Conservation (phyloP, 1,140 invertebrate genomes). For the Hormaphis cornu region DNA sequence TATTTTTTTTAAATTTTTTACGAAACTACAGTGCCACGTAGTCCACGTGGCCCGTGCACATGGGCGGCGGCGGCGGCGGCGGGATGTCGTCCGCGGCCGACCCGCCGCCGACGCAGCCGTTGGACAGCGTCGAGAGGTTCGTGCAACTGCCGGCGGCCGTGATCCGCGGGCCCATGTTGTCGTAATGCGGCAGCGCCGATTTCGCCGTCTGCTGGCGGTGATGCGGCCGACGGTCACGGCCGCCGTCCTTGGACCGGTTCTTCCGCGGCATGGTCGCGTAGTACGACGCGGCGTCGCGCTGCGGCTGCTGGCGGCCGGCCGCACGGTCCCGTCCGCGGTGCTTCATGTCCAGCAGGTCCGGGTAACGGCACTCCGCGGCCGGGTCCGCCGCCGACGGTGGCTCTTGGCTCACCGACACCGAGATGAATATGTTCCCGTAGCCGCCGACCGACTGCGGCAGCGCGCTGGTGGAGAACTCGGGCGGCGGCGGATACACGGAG, state of each 20-base stretch:
- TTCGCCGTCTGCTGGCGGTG: slow-evolving; percentile 31
- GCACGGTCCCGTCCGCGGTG: slow-evolving; percentile 42
- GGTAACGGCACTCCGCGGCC: slow-evolving; percentile 46
- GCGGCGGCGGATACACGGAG: slow-evolving; percentile 52
- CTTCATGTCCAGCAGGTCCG: slow-evolving; percentile 64
- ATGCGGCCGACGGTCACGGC: background rate
- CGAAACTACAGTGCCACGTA: slow-evolving; percentile 38
- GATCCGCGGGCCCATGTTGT: slow-evolving; percentile 79
- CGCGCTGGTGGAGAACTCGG: slow-evolving; percentile 55
- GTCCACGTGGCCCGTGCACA: slow-evolving; percentile 43
- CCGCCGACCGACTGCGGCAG: slow-evolving; percentile 48
- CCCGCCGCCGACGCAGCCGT: background rate
- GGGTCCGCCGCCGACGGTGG: no score
- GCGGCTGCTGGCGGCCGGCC: slow-evolving; percentile 33
- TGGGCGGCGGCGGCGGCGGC: slow-evolving; percentile 47
- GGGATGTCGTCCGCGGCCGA: slow-evolving; percentile 41
- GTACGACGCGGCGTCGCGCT: slow-evolving; percentile 41
- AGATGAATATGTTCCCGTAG: slow-evolving; percentile 65
- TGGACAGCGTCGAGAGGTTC: slow-evolving; percentile 61
- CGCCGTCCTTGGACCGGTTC: slow-evolving; percentile 25
- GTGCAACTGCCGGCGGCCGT: slow-evolving; percentile 75
- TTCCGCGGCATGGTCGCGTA: slow-evolving; percentile 49
- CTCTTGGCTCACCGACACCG: slow-evolving; percentile 61
- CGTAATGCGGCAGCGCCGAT: slow-evolving; percentile 55
- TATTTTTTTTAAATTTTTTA: no score